Percentiles rank a stretch among this genome's conserved stretches.
Conservation (phyloP, 2,113 vertebrate genomes). For the Hypocryptadius cinnamomeus region DNA sequence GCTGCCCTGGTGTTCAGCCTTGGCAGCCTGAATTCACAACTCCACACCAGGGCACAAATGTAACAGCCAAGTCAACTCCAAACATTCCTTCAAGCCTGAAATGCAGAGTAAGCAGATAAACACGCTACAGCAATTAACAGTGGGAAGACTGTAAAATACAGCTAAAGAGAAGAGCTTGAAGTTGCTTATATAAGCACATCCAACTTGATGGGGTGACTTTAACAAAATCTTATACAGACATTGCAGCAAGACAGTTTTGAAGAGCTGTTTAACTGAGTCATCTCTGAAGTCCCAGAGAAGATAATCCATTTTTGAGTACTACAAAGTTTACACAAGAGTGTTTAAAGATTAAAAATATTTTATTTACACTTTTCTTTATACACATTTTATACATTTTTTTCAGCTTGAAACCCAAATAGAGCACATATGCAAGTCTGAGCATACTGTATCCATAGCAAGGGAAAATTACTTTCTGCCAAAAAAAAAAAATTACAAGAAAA, state of each 20-base stretch:
- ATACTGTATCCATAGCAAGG: conserved; percentile 68
- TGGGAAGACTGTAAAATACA: neutral
- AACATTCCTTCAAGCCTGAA: neutral
- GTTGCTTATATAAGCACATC: neutral
- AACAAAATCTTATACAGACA: neutral
- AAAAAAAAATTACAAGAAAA: neutral
- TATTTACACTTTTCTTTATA: conserved; percentile 81
- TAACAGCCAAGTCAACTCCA: neutral
- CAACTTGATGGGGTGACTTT: neutral
- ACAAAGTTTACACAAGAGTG: conserved; percentile 23
- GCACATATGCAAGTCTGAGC: conserved; percentile 66
- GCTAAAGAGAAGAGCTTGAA: neutral
- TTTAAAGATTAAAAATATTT: conserved; percentile 82
- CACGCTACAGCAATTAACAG: neutral
- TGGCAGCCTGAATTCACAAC: neutral
- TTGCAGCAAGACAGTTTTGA: neutral
- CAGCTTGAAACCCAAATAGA: conserved; percentile 71
- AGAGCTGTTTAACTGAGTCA: neutral
- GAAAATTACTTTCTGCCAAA: conserved; percentile 64
- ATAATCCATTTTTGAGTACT: neutral
- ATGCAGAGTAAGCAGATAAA: neutral
- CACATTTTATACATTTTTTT: conserved; percentile 74
- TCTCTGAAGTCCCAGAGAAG: neutral
- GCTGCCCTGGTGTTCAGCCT: neutral
- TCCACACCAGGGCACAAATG: neutral